Percentiles rank a stretch among this genome's conserved stretches.
phyloP scores from a whole-genome alignment of 2,888 invertebrate genomes.

The Yponomeuta evonymella region DNA sequence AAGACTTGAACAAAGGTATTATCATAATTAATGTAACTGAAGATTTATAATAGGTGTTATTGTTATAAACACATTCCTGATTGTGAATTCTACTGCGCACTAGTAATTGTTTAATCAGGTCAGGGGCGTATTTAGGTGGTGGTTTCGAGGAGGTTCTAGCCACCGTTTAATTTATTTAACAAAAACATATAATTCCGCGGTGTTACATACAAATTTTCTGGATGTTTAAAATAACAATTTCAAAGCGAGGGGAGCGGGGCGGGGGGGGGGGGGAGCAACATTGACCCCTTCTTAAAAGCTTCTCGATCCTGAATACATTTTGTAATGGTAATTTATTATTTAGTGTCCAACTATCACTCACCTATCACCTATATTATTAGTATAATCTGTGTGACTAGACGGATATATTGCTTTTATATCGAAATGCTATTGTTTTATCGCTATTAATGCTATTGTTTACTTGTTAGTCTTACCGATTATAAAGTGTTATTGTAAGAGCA shows the following conservation, averaged over 20 bases:
- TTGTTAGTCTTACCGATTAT: neutral
- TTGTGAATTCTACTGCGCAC: constrained; percentile 1
- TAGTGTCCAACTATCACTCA: constrained; percentile 1
- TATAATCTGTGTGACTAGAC: neutral
- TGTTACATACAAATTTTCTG: no score
- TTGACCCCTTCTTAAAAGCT: no score
- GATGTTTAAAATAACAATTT: no score
- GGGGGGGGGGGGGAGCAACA: no score
- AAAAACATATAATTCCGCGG: no score
- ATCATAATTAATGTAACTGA: neutral
- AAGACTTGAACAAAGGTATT: no score
- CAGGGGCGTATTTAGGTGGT: no score
- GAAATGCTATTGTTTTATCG: neutral
- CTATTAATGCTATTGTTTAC: neutral
- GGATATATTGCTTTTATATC: neutral
- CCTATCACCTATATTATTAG: neutral
- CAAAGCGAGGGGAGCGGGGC: no score
- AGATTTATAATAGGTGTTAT: neutral
- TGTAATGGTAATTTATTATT: neutral
- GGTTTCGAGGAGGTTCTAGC: no score
- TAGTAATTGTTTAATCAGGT: neutral
- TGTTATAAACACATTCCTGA: neutral
- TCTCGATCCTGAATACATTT: no score
- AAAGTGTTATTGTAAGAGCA: no score
- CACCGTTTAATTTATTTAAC: no score